A percentile compares a stretch with the other conserved stretches of the same genome.
Conservation (phyloP, 2,113 vertebrate species). For the Corythornis vintsioides region DNA sequence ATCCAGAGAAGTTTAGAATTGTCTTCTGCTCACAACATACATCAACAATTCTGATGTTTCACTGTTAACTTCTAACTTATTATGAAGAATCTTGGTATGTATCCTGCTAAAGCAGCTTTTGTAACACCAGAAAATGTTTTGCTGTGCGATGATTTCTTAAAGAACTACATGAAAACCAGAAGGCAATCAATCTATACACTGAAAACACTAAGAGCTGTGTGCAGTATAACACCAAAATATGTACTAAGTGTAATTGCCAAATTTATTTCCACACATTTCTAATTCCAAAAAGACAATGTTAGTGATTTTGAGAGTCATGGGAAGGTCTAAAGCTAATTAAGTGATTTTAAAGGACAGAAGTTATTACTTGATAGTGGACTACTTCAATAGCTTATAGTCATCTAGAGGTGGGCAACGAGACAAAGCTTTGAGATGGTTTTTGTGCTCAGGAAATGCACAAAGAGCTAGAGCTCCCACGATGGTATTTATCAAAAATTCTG, state of each 20-base stretch:
- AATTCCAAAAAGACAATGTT: neutral
- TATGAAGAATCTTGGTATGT: neutral
- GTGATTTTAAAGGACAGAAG: neutral
- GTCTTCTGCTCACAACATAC: neutral
- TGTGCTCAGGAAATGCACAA: neutral
- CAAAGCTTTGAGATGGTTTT: neutral
- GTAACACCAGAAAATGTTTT: neutral
- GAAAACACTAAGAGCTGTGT: neutral
- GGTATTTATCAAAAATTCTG: neutral
- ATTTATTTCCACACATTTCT: neutral
- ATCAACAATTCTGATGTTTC: neutral
- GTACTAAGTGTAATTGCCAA: neutral
- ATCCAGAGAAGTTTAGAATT: neutral
- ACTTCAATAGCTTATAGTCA: neutral
- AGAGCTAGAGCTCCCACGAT: neutral
- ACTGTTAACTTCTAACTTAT: rapidly evolving
- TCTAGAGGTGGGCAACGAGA: neutral
- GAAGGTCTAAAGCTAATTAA: neutral
- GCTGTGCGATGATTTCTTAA: neutral
- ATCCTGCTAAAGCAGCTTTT: neutral
- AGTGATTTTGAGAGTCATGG: rapidly evolving
- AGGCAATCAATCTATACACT: neutral
- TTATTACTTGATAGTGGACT: neutral
- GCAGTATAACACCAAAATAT: neutral
- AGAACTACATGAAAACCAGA: neutral